phyloP scores from a whole-genome alignment of 1,140 invertebrate species.

The Ceratosolen fusciceps region DNA sequence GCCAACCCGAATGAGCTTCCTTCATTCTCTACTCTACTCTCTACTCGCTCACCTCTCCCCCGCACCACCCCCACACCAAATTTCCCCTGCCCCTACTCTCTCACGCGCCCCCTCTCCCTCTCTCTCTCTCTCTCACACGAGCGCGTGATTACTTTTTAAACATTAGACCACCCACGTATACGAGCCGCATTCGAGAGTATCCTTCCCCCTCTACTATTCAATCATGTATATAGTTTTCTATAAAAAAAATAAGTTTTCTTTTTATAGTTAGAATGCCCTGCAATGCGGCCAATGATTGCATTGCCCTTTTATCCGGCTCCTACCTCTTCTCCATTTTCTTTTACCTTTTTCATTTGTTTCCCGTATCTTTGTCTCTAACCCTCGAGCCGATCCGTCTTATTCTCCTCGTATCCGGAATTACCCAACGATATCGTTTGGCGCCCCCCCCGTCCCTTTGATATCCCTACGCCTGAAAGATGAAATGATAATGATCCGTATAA shows the following conservation, averaged over 20 bases:
- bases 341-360: background rate
- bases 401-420: background rate
- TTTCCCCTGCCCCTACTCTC: background rate
- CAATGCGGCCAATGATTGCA: background rate
- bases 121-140: background rate
- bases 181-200: background rate
- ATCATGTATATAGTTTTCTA: background rate
- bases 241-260: too few species aligned
- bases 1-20: conserved; percentile 52
- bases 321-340: background rate
- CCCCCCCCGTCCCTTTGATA: background rate
- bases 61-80: background rate
- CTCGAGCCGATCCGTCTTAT: background rate
- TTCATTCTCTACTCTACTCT: background rate
- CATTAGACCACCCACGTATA: background rate
- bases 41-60: too few species aligned
- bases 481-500: conserved; percentile 15
- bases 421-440: background rate
- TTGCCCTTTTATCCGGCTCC: background rate
- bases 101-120: background rate
- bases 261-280: background rate
- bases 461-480: conserved; percentile 32
- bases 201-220: background rate
- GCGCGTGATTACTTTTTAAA: too few species aligned
- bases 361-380: background rate